Evolutionary conservation across 2,113 vertebrate genomes (phyloP), one percentile per base, ranked within the genome.

Genomic region (Merops nubicus): DNA sequence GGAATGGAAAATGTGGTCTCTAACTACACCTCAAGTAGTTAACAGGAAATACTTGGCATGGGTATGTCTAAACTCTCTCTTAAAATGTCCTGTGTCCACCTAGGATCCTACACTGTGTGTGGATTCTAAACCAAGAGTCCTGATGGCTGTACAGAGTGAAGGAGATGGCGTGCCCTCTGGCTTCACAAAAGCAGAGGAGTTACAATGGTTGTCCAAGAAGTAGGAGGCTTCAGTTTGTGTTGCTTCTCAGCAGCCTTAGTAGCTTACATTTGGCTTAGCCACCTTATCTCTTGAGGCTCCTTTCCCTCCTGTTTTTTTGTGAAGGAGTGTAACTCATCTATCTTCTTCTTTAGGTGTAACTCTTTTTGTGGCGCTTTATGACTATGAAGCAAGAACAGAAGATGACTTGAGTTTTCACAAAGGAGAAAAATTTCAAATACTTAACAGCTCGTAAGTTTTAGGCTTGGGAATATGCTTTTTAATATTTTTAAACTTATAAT

Each of bases 321-420:
- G 51, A 57, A 38, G 34, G 26, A 53, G 7, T 51, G 14, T 77
- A 91, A 92, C 36, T 59, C 56, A 48, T 40, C 19, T 81, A 10
- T 91, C 70, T 91, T 96, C 88, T 89, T 86, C 85, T 89, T 95
- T 91, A 99, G 99, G 99, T 97, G 99, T 99, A 96, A 99, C 99
- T 77, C 98, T 99, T 70, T 99, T 99, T 96, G 99, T 99, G 98
- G 99, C 99, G 18, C 99, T 99, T 94, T 99, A 99, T 79, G 99
- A 99, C 98, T 99, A 99, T 50, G 99, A 99, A 97, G 99, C 99
- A 40, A 98, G 99, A 94, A 99, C 99, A 20, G 99, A 99, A 98
- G 99, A 99, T 95, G 99, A 99, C 97, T 98, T 99, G 85, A 99
- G 98, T 98, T 99, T 99, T 98, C 98, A 98, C 95, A 99, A 99